Percentiles rank a stretch among this genome's conserved stretches.
These are phyloP conservation scores for Larimichthys crocea DNA, from an alignment of 2,113 vertebrate species.

Conservation along the genomic window DNA sequence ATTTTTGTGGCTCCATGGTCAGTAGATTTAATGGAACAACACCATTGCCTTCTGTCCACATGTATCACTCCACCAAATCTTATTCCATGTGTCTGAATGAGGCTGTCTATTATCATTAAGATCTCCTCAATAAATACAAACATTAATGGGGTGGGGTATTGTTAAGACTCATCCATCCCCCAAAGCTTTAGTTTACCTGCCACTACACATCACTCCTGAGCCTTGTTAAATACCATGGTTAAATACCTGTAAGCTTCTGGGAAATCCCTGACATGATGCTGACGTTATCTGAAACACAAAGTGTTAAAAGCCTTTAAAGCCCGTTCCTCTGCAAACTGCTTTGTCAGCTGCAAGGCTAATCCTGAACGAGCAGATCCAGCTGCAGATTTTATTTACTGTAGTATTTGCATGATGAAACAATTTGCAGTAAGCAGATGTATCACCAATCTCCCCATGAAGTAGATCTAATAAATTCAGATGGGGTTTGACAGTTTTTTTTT, in stretches of 20 bases:
- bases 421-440: background rate
- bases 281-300: conserved; percentile 73
- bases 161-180: conserved; percentile 20
- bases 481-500: background rate
- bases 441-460: background rate
- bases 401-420: conserved; percentile 29
- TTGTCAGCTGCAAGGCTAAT: conserved; percentile 71
- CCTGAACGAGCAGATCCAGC: conserved; percentile 44
- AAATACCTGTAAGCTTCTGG: conserved; percentile 80
- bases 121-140: conserved; percentile 42
- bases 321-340: conserved; percentile 60
- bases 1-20: background rate
- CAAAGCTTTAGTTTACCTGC: conserved; percentile 67
- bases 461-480: conserved; percentile 14
- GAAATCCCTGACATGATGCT: conserved; percentile 77
- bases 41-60: background rate
- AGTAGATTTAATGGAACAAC: background rate
- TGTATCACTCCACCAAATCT: conserved; percentile 12
- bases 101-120: conserved; percentile 34
- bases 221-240: conserved; percentile 63
- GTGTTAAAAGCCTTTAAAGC: conserved; percentile 79
- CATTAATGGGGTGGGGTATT: conserved; percentile 10
- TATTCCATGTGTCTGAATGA: conserved; percentile 3
- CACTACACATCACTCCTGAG: conserved; percentile 72
- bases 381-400: conserved; percentile 30